A percentile compares a stretch with the other conserved stretches of the same genome.
These are phyloP conservation scores for Thamnaconus septentrionalis DNA, from an alignment of 2,113 vertebrate genomes.

Conservation along the genomic window DNA sequence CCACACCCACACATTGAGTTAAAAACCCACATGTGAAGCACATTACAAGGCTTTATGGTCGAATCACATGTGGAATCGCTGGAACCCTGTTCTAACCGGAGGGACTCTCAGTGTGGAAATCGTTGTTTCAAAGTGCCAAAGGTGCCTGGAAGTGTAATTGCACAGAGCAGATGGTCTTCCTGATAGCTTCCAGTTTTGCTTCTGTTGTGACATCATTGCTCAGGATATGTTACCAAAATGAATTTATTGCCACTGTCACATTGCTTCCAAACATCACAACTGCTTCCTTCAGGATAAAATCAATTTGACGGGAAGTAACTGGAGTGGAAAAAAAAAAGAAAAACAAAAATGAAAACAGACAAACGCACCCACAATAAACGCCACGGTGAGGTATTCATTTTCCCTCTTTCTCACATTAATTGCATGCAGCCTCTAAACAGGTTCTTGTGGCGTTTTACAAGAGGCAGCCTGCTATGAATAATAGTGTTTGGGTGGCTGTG, in stretches of 20 bases:
- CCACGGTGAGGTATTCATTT: constrained; percentile 11
- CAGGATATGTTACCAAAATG: neutral
- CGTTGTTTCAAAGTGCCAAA: constrained; percentile 18
- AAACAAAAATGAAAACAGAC: too few species aligned
- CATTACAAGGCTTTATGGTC: constrained; percentile 56
- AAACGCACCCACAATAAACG: too few species aligned
- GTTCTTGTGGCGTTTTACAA: constrained; percentile 54
- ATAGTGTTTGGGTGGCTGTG: constrained; percentile 28
- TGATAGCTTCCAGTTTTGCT: neutral
- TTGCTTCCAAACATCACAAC: constrained; percentile 10
- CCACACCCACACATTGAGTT: constrained; percentile 25
- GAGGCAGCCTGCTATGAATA: constrained; percentile 56
- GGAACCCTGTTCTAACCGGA: constrained; percentile 18
- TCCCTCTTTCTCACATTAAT: constrained; percentile 45
- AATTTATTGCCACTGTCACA: constrained; percentile 4
- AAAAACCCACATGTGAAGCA: constrained; percentile 54
- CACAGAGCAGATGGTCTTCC: constrained; percentile 5
- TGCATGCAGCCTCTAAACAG: constrained; percentile 24
- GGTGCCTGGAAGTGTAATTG: constrained; percentile 22
- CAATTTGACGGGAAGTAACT: constrained; percentile 1
- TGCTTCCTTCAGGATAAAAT: too few species aligned
- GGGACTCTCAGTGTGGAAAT: constrained; percentile 24
- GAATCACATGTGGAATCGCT: constrained; percentile 34
- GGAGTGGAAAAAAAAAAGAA: constrained; percentile 21
- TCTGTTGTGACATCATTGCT: constrained; percentile 6